A percentile compares a stretch with the other conserved stretches of the same genome.
phyloP scores from a whole-genome alignment of 2,113 vertebrate species.

The Hippocampus barbouri region DNA sequence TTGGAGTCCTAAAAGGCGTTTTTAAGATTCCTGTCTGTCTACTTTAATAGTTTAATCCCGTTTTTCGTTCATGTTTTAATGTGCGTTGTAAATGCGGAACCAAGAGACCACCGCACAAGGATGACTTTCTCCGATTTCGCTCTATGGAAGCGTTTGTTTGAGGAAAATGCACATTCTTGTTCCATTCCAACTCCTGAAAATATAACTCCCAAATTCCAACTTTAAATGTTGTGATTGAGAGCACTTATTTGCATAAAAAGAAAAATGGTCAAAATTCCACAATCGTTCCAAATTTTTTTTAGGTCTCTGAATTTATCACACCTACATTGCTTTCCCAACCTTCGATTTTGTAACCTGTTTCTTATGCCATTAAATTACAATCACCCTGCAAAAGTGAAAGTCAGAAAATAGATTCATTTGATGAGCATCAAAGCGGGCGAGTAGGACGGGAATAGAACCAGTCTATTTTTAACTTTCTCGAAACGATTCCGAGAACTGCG shows the following conservation, averaged over 20 bases:
- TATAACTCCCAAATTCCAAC: too few relatives aligned
- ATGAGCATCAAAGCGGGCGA: background rate
- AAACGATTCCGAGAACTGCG: background rate
- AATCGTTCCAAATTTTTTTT: too few relatives aligned
- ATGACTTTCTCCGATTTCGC: too few relatives aligned
- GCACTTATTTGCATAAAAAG: too few relatives aligned
- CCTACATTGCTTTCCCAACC: background rate
- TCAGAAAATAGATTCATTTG: conserved; percentile 4
- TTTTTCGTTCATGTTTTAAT: too few relatives aligned
- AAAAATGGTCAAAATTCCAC: too few relatives aligned
- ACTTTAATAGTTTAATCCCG: background rate
- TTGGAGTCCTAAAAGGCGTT: background rate
- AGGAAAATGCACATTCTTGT: too few relatives aligned
- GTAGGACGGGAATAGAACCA: conserved; percentile 1
- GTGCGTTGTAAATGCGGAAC: background rate
- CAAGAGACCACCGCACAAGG: too few relatives aligned
- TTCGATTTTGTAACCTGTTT: background rate
- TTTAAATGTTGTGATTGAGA: too few relatives aligned
- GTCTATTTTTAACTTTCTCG: conserved; percentile 1
- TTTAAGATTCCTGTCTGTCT: background rate
- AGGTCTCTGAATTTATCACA: background rate
- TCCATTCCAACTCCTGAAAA: too few relatives aligned
- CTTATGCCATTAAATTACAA: background rate
- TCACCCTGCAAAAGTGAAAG: background rate
- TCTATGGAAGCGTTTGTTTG: too few relatives aligned